Conservation (phyloP, 1,140 invertebrate genomes). For the Conus betulinus region DNA sequence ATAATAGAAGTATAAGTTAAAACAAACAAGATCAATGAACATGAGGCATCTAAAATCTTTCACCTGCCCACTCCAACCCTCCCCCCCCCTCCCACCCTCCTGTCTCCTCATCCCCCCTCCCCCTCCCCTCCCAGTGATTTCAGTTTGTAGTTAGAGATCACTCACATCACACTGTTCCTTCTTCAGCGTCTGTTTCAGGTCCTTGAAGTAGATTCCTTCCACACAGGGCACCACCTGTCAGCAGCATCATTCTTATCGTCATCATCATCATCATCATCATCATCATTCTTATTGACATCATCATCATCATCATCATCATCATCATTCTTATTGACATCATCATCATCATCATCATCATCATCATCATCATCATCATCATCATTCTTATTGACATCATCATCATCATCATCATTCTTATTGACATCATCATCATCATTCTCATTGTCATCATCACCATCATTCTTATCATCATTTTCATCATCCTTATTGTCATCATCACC, state of each 20-base stretch:
- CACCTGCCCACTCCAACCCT: too few relatives aligned
- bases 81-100: too few relatives aligned
- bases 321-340: too few relatives aligned
- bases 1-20: too few relatives aligned
- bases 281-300: not conserved
- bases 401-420: not conserved
- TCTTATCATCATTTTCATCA: too few relatives aligned
- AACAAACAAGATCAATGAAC: too few relatives aligned
- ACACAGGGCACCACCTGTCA: constrained; percentile 92
- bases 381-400: not conserved
- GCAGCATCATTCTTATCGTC: not conserved
- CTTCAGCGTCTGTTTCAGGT: constrained; percentile 97
- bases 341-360: not conserved
- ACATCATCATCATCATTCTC: not conserved
- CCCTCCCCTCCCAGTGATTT: too few relatives aligned
- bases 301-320: not conserved
- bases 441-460: too few relatives aligned
- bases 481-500: too few relatives aligned
- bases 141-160: not conserved
- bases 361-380: not conserved
- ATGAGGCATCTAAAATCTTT: too few relatives aligned
- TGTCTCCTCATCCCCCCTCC: too few relatives aligned
- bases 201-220: constrained; percentile 98
- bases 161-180: constrained; percentile 98
- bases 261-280: not conserved